These are phyloP conservation scores for Melanargia galathea DNA, from an alignment of 2,888 invertebrate genomes.

Conservation along the genomic window DNA sequence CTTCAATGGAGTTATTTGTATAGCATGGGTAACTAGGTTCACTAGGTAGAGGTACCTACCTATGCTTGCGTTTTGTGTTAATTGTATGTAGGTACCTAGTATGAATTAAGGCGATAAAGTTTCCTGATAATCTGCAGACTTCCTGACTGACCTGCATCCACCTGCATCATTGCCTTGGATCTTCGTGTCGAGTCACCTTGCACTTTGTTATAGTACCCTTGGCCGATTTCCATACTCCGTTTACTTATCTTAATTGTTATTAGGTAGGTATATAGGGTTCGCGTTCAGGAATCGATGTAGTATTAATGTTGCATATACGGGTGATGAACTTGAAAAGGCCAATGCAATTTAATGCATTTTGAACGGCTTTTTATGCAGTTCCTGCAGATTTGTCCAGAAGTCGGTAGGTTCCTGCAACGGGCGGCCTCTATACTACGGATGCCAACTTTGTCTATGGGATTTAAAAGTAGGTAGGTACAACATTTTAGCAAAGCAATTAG, in stretches of 20 bases:
- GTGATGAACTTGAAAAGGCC: constrained; percentile 41
- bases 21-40: not conserved
- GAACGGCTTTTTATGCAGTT: not conserved
- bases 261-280: constrained; percentile 39
- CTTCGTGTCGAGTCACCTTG: constrained; percentile 35
- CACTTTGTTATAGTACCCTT: constrained; percentile 55
- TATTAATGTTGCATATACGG: constrained; percentile 49
- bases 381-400: not conserved
- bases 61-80: not conserved
- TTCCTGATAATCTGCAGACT: constrained; percentile 40
- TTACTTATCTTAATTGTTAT: constrained; percentile 54
- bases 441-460: too few relatives aligned
- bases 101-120: constrained; percentile 34
- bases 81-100: not conserved
- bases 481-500: too few relatives aligned
- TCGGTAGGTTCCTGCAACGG: too few relatives aligned
- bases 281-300: constrained; percentile 27
- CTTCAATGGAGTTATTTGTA: too few relatives aligned
- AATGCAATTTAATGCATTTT: constrained; percentile 19
- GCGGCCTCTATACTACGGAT: too few relatives aligned
- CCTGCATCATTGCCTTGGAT: constrained; percentile 36
- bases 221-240: constrained; percentile 58
- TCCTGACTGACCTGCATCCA: too few relatives aligned
- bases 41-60: not conserved
- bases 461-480: too few relatives aligned